These are phyloP conservation scores for Phocoena phocoena DNA, from an alignment of 2,113 vertebrate species.

Conservation along the genomic window DNA sequence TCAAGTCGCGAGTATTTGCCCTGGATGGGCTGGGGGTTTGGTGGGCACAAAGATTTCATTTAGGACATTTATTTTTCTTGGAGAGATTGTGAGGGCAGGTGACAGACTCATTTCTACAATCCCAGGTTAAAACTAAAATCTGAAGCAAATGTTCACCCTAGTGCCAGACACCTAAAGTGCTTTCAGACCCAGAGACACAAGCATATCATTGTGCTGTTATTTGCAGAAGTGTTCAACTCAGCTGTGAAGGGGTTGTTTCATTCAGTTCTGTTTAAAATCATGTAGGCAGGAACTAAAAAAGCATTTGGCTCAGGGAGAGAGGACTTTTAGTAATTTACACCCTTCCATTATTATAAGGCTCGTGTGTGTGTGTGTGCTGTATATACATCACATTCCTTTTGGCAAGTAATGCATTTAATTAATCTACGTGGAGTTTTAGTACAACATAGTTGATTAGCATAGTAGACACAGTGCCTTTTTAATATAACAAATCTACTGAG, in stretches of 20 bases:
- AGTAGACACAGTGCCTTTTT: slow-evolving; percentile 82
- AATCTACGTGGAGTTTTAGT: slow-evolving; percentile 80
- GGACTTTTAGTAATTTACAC: not conserved
- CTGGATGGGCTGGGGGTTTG: not conserved
- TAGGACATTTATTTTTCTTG: not conserved
- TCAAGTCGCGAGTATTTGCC: not conserved
- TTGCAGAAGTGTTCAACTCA: slow-evolving; percentile 33
- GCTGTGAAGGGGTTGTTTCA: slow-evolving; percentile 59
- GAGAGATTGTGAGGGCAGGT: not conserved
- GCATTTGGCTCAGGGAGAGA: not conserved
- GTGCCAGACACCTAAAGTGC: not conserved
- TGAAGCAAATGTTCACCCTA: not conserved
- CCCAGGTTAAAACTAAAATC: not conserved
- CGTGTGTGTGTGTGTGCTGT: not conserved
- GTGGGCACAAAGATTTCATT: not conserved
- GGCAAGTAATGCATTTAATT: slow-evolving; percentile 79
- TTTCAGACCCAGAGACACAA: not conserved
- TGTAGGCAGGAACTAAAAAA: slow-evolving; percentile 50
- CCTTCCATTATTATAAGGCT: not conserved
- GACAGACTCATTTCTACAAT: not conserved
- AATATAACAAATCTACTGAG: slow-evolving; percentile 82
- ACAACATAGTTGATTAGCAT: slow-evolving; percentile 82
- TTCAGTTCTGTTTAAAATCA: slow-evolving; percentile 64
- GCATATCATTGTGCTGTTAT: not conserved
- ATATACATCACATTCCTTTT: not conserved